phyloP scores from a whole-genome alignment of 2,113 vertebrate genomes.

The Limanda limanda region DNA sequence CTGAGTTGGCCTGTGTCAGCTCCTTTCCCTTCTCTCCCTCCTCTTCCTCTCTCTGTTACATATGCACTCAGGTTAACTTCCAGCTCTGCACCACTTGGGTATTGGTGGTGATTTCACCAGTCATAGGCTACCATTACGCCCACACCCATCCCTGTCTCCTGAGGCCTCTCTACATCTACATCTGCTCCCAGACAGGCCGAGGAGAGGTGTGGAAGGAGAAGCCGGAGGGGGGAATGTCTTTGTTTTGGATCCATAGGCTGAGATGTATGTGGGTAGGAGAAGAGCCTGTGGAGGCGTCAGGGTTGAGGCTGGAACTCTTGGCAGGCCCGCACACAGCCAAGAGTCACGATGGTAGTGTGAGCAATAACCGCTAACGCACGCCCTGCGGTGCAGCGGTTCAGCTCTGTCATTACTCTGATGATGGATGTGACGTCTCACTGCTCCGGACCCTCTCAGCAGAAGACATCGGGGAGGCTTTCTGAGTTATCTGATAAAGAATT shows the following conservation, averaged over 20 bases:
- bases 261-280: conserved; percentile 59
- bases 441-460: conserved; percentile 8
- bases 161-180: conserved; percentile 63
- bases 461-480: background rate
- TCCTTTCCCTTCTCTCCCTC: background rate
- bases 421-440: conserved; percentile 51
- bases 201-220: conserved; percentile 44
- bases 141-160: conserved; percentile 66
- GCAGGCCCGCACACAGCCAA: conserved; percentile 40
- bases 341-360: conserved; percentile 53
- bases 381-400: conserved; percentile 58
- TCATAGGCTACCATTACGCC: conserved; percentile 46
- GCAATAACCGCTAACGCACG: conserved; percentile 57
- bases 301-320: conserved; percentile 52
- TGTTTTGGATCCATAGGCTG: conserved; percentile 57
- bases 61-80: conserved; percentile 27
- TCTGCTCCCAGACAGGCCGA: conserved; percentile 51
- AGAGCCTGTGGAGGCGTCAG: conserved; percentile 50
- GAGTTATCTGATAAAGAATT: background rate
- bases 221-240: conserved; percentile 35
- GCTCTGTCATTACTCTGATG: conserved; percentile 45
- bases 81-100: conserved; percentile 51
- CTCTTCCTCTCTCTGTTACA: conserved; percentile 16
- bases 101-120: conserved; percentile 72
- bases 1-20: conserved; percentile 17